Percentiles rank a stretch among this genome's conserved stretches.
Conservation (phyloP, 1,140 invertebrate genomes). For the Macrotrachela quadricornifera region DNA sequence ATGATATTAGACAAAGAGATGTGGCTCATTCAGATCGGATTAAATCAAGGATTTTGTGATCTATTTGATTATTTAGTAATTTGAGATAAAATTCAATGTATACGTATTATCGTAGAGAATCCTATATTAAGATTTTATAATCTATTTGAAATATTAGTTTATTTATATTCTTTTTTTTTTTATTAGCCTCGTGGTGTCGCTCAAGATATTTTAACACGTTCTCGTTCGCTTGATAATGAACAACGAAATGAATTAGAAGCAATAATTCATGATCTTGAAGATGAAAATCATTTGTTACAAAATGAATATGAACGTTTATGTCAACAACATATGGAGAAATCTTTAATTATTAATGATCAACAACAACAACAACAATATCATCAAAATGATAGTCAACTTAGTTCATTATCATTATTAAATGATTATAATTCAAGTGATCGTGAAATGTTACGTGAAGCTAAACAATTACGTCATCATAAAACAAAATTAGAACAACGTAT, state of each 20-base stretch:
- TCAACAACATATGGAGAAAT: no score
- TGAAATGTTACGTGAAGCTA: constrained; percentile 38
- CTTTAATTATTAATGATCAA: no score
- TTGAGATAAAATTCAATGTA: background rate
- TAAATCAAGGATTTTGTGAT: no score
- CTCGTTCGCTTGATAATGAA: background rate
- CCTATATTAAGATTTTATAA: background rate
- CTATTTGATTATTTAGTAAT: background rate
- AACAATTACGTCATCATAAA: constrained; percentile 72
- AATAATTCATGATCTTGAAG: background rate
- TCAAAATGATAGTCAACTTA: no score
- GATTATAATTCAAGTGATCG: no score
- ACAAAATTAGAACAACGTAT: constrained; percentile 75
- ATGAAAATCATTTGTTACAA: background rate
- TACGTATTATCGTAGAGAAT: background rate
- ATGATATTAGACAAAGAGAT: no score
- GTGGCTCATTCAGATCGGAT: no score
- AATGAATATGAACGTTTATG: background rate
- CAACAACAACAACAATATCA: no score
- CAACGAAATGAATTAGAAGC: background rate
- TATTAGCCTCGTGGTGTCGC: background rate
- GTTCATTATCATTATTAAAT: no score
- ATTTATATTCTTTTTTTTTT: background rate
- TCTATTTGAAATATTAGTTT: background rate
- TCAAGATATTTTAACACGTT: background rate